A percentile compares a stretch with the other conserved stretches of the same genome.
These are phyloP conservation scores for Microtus agrestis DNA, from an alignment of 2,797 vertebrate genomes.

Conservation along the genomic window DNA sequence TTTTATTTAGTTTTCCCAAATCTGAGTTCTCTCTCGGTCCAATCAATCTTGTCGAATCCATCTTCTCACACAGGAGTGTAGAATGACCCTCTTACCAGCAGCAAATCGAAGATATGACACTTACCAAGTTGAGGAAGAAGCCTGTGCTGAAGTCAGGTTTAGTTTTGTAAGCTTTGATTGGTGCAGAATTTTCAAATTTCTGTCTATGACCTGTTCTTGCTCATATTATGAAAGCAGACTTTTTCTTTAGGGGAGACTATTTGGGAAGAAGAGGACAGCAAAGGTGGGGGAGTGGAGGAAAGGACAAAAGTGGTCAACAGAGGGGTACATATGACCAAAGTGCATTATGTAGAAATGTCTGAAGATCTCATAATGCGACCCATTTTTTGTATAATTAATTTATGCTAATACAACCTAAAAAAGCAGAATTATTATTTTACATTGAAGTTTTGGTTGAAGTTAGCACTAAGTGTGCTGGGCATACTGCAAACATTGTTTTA, in stretches of 20 bases:
- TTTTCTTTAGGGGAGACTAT: not conserved
- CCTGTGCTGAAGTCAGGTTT: no score
- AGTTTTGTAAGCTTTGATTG: no score
- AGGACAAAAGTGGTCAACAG: not conserved
- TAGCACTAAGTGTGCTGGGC: not conserved
- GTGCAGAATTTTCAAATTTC: no score
- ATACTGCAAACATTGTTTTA: conserved; percentile 17
- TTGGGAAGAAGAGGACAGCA: not conserved
- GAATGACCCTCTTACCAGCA: no score
- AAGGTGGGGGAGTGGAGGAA: not conserved
- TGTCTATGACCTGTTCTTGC: not conserved
- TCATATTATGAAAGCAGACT: not conserved
- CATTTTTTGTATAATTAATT: not conserved
- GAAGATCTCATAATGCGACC: not conserved
- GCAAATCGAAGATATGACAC: no score
- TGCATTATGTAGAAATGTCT: not conserved
- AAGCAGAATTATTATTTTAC: not conserved
- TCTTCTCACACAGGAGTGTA: no score
- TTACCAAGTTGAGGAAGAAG: no score
- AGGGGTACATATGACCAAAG: not conserved
- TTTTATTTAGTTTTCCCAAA: no score
- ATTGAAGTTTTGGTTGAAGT: not conserved
- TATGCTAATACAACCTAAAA: not conserved
- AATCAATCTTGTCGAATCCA: no score
- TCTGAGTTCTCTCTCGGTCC: no score